Conservation (phyloP, 2,888 invertebrate genomes). For the Oligia fasciuncula region DNA sequence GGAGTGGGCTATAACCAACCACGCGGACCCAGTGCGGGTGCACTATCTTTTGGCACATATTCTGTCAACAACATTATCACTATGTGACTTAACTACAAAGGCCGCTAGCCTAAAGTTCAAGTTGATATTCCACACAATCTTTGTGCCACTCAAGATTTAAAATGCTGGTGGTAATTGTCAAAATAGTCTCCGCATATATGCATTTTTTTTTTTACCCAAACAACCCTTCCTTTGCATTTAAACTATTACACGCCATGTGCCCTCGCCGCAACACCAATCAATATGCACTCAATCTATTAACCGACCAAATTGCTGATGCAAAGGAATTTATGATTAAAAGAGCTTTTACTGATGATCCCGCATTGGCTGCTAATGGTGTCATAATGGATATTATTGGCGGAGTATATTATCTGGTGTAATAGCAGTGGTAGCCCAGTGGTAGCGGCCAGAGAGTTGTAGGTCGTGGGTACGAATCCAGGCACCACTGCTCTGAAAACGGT, state of each 20-base stretch:
- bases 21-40: no score
- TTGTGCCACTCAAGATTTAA: not conserved
- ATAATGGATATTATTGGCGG: conserved; percentile 15
- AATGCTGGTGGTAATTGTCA: not conserved
- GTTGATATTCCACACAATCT: not conserved
- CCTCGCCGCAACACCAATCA: conserved; percentile 49
- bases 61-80: not conserved
- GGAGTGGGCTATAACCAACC: no score
- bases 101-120: not conserved
- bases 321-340: conserved; percentile 63
- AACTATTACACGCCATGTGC: conserved; percentile 51
- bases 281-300: conserved; percentile 71
- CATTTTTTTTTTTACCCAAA: conserved; percentile 19
- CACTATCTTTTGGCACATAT: not conserved
- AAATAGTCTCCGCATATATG: conserved; percentile 4
- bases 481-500: no score
- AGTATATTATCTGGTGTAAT: no score
- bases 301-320: conserved; percentile 56
- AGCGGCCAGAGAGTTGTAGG: no score
- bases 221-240: conserved; percentile 12
- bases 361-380: conserved; percentile 13
- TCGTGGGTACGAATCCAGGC: no score
- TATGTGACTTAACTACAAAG: not conserved
- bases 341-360: conserved; percentile 47
- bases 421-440: no score